Conservation (phyloP, 2,113 vertebrate genomes). For the Protomyctophum bolini region DNA sequence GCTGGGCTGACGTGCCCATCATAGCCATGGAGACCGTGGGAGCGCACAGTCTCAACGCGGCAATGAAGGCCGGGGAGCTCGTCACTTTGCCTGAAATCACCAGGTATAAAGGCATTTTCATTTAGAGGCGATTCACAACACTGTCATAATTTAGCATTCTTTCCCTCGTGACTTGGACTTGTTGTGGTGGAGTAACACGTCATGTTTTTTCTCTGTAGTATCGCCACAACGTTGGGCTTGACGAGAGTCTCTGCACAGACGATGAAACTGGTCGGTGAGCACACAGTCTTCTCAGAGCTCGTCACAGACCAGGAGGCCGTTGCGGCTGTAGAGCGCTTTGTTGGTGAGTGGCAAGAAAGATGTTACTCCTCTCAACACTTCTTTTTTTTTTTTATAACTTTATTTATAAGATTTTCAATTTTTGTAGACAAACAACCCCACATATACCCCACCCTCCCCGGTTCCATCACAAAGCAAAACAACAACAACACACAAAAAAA, state of each 20-base stretch:
- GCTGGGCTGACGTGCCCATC: conserved; percentile 87
- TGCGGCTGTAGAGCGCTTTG: conserved; percentile 82
- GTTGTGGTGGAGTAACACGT: not conserved
- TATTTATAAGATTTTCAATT: too few relatives aligned
- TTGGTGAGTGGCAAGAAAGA: conserved; percentile 79
- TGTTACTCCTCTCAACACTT: not conserved
- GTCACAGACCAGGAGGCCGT: conserved; percentile 87
- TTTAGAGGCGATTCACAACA: too few relatives aligned
- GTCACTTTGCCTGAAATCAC: conserved; percentile 88
- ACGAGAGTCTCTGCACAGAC: conserved; percentile 82
- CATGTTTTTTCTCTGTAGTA: conserved; percentile 61
- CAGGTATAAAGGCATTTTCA: conserved; percentile 77
- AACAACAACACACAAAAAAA: too few relatives aligned
- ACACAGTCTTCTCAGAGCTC: conserved; percentile 81
- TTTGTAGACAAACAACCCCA: too few relatives aligned
- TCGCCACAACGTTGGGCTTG: conserved; percentile 88
- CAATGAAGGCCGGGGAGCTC: conserved; percentile 79
- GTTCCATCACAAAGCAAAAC: too few relatives aligned
- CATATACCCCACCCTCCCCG: too few relatives aligned
- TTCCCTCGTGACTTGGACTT: not conserved
- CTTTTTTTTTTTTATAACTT: too few relatives aligned
- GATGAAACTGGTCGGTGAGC: conserved; percentile 79
- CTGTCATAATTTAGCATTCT: not conserved
- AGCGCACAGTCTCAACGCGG: conserved; percentile 84
- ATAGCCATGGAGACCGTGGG: conserved; percentile 89